Conservation (phyloP, 2,797 vertebrate genomes). For the Danio kyathit region DNA sequence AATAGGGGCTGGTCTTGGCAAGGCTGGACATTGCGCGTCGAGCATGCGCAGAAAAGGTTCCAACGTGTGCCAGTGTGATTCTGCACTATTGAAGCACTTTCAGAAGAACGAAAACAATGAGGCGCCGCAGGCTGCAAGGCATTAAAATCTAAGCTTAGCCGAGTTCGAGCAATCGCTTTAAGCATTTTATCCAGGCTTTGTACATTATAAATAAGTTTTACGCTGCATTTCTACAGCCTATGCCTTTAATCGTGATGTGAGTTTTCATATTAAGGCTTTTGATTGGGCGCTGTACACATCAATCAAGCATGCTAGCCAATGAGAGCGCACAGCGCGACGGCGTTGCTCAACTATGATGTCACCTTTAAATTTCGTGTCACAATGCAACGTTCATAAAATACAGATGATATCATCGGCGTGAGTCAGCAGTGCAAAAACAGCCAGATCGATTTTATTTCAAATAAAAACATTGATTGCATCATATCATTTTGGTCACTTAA, state of each 20-base stretch:
- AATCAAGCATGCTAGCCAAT: conserved; percentile 30
- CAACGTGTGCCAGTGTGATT: conserved; percentile 15
- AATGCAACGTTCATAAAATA: not conserved
- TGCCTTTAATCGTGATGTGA: not conserved
- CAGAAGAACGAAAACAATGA: not conserved
- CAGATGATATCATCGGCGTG: conserved; percentile 6
- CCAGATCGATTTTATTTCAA: not conserved
- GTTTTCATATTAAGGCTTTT: not conserved
- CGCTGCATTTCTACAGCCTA: not conserved
- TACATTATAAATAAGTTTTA: not conserved
- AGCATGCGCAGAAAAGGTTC: conserved; percentile 46
- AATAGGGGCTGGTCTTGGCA: conserved; percentile 56
- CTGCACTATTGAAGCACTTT: not conserved
- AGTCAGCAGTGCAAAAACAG: conserved; percentile 1
- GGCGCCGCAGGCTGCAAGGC: not conserved
- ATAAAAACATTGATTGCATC: not conserved
- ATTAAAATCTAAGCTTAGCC: not conserved
- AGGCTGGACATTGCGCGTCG: conserved; percentile 17
- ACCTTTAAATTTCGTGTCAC: not conserved
- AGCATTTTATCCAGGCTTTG: not conserved
- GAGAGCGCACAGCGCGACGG: not conserved
- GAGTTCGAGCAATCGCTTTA: not conserved
- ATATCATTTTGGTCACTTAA: not conserved
- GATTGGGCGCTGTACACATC: conserved; percentile 12
- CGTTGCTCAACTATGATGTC: conserved; percentile 10